phyloP scores from a whole-genome alignment of 2,888 invertebrate species.

The Cheilosia variabilis region DNA sequence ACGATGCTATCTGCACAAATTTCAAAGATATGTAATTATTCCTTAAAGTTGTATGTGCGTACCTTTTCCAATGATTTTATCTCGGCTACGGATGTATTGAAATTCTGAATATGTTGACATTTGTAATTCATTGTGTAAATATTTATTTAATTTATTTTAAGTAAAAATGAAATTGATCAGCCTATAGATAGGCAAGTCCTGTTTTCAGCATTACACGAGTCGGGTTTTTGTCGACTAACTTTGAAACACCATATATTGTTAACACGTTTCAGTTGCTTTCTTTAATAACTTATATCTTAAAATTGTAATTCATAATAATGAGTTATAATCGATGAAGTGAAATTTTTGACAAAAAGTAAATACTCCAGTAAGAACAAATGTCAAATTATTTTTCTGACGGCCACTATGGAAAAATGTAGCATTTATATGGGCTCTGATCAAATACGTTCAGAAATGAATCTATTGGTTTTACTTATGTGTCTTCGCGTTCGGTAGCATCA shows the following conservation, averaged over 20 bases:
- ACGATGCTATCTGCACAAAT: conserved; percentile 84
- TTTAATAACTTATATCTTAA: conserved; percentile 44
- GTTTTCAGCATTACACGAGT: conserved; percentile 49
- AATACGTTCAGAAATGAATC: background rate
- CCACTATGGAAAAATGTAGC: background rate
- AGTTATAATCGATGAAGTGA: conserved; percentile 65
- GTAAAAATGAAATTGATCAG: conserved; percentile 49
- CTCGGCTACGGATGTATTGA: conserved; percentile 73
- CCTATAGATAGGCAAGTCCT: conserved; percentile 35
- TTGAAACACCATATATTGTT: conserved; percentile 34
- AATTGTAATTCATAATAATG: conserved; percentile 62
- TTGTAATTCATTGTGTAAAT: conserved; percentile 67
- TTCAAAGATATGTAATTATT: conserved; percentile 16
- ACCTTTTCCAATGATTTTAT: conserved; percentile 79
- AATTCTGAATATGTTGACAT: conserved; percentile 73
- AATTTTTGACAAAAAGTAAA: conserved; percentile 71
- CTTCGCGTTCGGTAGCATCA: too few species aligned
- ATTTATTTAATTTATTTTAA: conserved; percentile 34
- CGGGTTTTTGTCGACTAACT: conserved; percentile 8
- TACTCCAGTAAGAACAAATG: conserved; percentile 54
- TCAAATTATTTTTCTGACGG: conserved; percentile 44
- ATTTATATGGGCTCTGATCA: conserved; percentile 22
- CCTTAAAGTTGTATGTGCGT: background rate
- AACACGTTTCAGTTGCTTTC: conserved; percentile 39
- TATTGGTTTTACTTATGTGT: background rate